Base-by-base conservation (phyloP, 2,888 invertebrate genomes). In the Mesorhabditis spiculigera region DNA sequence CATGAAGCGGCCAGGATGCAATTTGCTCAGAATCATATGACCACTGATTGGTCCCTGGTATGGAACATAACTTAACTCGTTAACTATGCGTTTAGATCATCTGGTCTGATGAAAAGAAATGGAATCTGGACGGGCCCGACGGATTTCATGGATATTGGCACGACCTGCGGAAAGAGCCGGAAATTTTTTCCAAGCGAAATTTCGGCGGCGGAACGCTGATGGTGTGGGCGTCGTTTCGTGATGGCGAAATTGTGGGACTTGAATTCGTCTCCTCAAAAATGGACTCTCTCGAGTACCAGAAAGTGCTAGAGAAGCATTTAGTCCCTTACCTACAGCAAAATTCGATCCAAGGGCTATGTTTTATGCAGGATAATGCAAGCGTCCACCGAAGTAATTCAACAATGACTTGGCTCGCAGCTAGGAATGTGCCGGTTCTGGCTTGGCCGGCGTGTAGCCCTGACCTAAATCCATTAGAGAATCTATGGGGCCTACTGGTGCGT, bases 91-190 rank as follows among this genome's bases (percentile, higher is more conserved):
- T 50, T 13, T 50, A 50, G 70, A 68, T 82, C 0, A 58, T 81
- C 4, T 81, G 66, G n/a, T 71, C 72, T 0, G 82, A 82, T 63
- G 80, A 80, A 42, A 80, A 80, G 28, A 80, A 80, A 50, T 79
- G 63, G 13, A 82, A 78, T 69, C 63, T 76, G 3, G 78, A 79
- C 68, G 81, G 79, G 0, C 79, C 81, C 4, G 79, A 79, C 71
- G 81, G 74, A 0, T 80, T 64, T 43, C 5, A 44, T 2, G 42
- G 62, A 16, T 80, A 78, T 28, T 82, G 78, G 73, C 67, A 69
- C 6, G 78, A 80, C 67, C 28, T 81, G 2, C 10, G 81, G 5
- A 77, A 78, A 43, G 72, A 81, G 45, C 64, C 72, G 61, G 45
- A 42, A 4, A 13, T 62, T 8, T 79, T 72, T 41, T 75, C 75